Conservation (phyloP, 2,113 vertebrate species). For the Forbesichthys agassizii region DNA sequence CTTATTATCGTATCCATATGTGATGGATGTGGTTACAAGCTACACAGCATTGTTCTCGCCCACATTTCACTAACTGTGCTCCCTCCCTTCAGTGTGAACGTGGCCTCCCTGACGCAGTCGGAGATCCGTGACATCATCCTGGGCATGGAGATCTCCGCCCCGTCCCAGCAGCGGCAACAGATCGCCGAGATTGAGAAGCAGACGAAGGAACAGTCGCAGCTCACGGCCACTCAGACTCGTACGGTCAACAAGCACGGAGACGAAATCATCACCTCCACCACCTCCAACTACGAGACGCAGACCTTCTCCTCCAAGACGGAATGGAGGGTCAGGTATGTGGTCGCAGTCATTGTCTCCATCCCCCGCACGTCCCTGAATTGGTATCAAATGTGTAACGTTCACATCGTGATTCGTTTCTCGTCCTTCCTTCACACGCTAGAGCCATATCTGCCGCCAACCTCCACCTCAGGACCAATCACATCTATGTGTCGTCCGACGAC, state of each 20-base stretch:
- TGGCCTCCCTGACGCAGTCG: slow-evolving; percentile 96
- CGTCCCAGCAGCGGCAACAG: slow-evolving; percentile 98
- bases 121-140: slow-evolving; percentile 99
- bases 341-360: neutral
- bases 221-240: slow-evolving; percentile 96
- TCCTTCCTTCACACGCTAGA: slow-evolving; percentile 65
- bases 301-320: slow-evolving; percentile 99
- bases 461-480: slow-evolving; percentile 97
- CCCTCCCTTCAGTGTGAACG: slow-evolving; percentile 85
- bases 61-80: slow-evolving; percentile 5
- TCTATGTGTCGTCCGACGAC: slow-evolving; percentile 97
- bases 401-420: slow-evolving; percentile 3
- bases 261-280: slow-evolving; percentile 99
- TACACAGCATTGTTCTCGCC: neutral
- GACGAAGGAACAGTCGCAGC: slow-evolving; percentile 97
- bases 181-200: slow-evolving; percentile 99
- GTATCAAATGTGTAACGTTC: neutral
- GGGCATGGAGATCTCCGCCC: slow-evolving; percentile 99
- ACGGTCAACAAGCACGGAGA: slow-evolving; percentile 99
- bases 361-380: too few relatives aligned
- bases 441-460: slow-evolving; percentile 98
- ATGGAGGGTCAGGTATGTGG: slow-evolving; percentile 92
- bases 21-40: too few relatives aligned
- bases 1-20: too few relatives aligned
- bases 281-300: slow-evolving; percentile 98